phyloP scores from a whole-genome alignment of 2,888 invertebrate species.

The Drosophila subquinaria region DNA sequence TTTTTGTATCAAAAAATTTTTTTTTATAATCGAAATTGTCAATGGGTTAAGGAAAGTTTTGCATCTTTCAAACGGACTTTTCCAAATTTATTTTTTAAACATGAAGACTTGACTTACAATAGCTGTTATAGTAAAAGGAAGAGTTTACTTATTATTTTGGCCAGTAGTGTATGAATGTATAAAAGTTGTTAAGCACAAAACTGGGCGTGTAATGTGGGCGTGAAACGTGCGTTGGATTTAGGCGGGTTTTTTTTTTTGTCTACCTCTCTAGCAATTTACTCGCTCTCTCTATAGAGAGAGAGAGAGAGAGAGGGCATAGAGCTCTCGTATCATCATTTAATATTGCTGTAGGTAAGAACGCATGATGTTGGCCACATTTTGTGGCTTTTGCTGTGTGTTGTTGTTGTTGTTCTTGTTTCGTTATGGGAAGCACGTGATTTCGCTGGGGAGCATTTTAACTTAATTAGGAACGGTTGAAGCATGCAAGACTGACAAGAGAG shows the following conservation, averaged over 20 bases:
- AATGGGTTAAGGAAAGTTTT: too few relatives aligned
- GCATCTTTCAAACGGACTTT: too few relatives aligned
- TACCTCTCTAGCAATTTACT: conserved; percentile 38
- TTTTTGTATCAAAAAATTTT: too few relatives aligned
- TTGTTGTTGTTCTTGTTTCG: conserved; percentile 22
- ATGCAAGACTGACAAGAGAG: conserved; percentile 26
- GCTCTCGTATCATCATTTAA: conserved; percentile 11
- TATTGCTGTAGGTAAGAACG: conserved; percentile 28
- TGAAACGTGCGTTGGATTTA: conserved; percentile 21
- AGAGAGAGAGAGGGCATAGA: not conserved
- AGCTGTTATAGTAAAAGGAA: too few relatives aligned
- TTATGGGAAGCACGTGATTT: conserved; percentile 75
- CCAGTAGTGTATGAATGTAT: conserved; percentile 21
- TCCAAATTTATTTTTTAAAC: too few relatives aligned
- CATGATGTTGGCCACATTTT: conserved; percentile 45
- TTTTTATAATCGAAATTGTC: too few relatives aligned
- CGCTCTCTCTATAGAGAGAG: not conserved
- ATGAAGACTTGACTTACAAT: too few relatives aligned
- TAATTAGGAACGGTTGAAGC: conserved; percentile 73
- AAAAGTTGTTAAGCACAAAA: conserved; percentile 37
- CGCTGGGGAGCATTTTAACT: conserved; percentile 79
- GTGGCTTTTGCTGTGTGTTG: conserved; percentile 27
- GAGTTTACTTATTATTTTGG: too few relatives aligned
- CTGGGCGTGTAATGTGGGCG: conserved; percentile 33
- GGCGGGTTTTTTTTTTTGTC: not conserved